These are phyloP conservation scores for Lepidocolaptes lacrymiger DNA, from an alignment of 2,797 vertebrate genomes.

Conservation along the genomic window DNA sequence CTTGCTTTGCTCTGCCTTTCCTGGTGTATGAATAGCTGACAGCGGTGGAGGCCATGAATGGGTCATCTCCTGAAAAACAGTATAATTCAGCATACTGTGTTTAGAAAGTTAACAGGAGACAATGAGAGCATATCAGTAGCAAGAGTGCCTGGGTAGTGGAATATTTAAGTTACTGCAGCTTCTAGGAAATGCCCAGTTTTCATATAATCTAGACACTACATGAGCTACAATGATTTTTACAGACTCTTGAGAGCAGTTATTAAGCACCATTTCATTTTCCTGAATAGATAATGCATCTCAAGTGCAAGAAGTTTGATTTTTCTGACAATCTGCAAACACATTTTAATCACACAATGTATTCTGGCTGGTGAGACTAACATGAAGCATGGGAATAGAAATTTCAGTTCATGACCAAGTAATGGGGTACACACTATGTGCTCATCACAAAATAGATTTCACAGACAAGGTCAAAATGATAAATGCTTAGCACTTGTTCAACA, in stretches of 20 bases:
- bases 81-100: neutral
- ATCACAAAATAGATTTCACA: neutral
- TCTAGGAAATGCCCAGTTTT: conserved; percentile 23
- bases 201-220: neutral
- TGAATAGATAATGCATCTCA: neutral
- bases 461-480: neutral
- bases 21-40: conserved; percentile 85
- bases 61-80: conserved; percentile 90
- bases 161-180: neutral
- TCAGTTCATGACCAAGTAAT: neutral
- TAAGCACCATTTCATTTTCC: neutral
- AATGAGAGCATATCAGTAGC: neutral
- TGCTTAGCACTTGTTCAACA: neutral
- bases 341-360: neutral
- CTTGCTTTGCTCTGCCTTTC: conserved; percentile 84
- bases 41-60: conserved; percentile 87
- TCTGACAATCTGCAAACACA: neutral
- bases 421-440: neutral
- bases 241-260: neutral
- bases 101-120: conserved; percentile 7
- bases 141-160: neutral
- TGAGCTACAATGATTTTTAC: conserved; percentile 6
- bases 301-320: conserved; percentile 29
- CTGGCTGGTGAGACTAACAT: neutral
- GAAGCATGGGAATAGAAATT: neutral